phyloP scores from a whole-genome alignment of 2,797 vertebrate species.

The Oreochromis mossambicus region DNA sequence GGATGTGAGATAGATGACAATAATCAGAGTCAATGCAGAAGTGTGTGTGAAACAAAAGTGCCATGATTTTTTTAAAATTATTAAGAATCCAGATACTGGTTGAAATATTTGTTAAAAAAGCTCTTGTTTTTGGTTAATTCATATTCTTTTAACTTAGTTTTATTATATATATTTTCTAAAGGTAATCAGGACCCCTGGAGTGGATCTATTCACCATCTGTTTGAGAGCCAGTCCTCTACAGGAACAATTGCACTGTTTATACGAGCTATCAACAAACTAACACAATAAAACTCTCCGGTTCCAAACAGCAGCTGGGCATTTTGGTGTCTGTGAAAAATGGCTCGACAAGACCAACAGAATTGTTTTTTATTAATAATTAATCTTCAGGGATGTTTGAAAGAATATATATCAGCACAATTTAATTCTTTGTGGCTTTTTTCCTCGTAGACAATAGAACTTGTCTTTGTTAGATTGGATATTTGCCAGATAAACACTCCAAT shows the following conservation, averaged over 20 bases:
- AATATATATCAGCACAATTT: neutral
- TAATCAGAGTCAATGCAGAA: neutral
- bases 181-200: neutral
- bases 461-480: neutral
- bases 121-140: neutral
- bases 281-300: neutral
- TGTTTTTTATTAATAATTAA: neutral
- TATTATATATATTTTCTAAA: neutral
- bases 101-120: neutral
- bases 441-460: neutral
- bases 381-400: neutral
- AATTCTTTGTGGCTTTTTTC: neutral
- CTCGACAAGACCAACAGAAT: neutral
- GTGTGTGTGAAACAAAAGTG: rapidly evolving
- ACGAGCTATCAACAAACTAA: neutral
- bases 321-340: neutral
- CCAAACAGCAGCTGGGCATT: neutral
- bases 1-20: neutral
- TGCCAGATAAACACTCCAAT: neutral
- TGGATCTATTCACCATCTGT: neutral
- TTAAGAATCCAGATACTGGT: neutral
- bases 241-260: neutral
- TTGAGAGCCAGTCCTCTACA: neutral
- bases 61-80: rapidly evolving
- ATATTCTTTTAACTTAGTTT: neutral